Evolutionary conservation across 2,797 vertebrate species (phyloP), one percentile per base, ranked within the genome.

Genomic region (Choloepus didactylus): DNA sequence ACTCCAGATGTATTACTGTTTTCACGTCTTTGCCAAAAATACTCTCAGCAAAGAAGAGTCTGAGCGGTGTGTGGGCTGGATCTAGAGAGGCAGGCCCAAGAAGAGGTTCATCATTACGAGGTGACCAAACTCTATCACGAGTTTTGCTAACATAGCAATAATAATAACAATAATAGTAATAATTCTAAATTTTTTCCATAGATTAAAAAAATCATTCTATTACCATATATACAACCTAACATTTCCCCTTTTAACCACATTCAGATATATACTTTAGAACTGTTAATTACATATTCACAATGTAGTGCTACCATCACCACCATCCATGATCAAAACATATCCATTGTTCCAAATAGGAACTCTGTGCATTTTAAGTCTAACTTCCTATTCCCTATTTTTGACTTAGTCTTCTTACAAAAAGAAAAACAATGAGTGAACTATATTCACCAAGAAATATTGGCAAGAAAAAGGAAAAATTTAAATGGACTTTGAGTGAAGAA

Each of bases 381-480:
- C 59, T 10, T 60, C 25, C 59, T 23, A 25, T 27, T 27, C 59
- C 23, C 59, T 60, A 9, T 27, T 27, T 29, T 66, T 66, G 2
- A 76, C 66, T 46, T 19, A 51, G 27, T 88, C n/a, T 56, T 62
- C 73, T 59, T 60, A 72, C 31, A 25, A 31, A 89, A 69, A 44
- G 18, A 15, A 16, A 64, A 51, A 51, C 3, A 67, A 3, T 29
- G 14, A 77, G 38, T 41, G 19, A 91, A 23, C 23, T 54, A 41
- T 16, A 86, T 75, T 80, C 49, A 46, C 15, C 62, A 54, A 73
- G 77, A 87, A 91, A 93, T 59, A 44, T 15, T 44, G 8, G 4
- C 41, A 72, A 77, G 44, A 66, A 83, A 93, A 56, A 76, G 14
- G 14, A 79, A 66, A 87, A 25, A 46, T 59, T 91, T 91, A 64